Evolutionary conservation across 2,797 vertebrate species (phyloP).

Genomic region (Amblyraja radiata): DNA sequence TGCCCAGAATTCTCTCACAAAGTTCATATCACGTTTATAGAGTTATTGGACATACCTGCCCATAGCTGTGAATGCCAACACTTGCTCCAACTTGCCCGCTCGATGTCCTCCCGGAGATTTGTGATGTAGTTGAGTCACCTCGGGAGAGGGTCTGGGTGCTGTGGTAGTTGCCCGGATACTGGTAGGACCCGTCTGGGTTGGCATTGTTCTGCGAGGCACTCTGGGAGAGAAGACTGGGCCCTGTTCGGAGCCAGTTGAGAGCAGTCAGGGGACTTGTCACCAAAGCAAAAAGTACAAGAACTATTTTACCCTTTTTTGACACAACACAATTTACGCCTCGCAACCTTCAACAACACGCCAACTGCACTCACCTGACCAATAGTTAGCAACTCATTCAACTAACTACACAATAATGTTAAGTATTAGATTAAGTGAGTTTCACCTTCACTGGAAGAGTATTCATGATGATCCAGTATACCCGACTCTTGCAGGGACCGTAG

Average conservation of each 20-base stretch:
- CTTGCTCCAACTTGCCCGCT: conserved; percentile 78
- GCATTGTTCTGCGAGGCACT: conserved; percentile 96
- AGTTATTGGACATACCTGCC: conserved; percentile 71
- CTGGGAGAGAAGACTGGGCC: conserved; percentile 92
- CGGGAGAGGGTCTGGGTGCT: conserved; percentile 96
- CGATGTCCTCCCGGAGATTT: conserved; percentile 62
- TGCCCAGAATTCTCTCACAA: background rate
- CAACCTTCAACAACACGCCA: background rate
- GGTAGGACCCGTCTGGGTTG: conserved; percentile 93
- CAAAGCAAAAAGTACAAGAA: conserved; percentile 67
- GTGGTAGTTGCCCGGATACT: conserved; percentile 97
- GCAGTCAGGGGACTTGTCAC: conserved; percentile 70
- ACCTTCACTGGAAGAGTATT: conserved; percentile 82
- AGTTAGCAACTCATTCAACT: background rate
- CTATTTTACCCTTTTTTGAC: conserved; percentile 58
- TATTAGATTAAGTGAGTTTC: conserved; percentile 51
- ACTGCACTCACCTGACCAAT: background rate
- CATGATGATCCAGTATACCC: conserved; percentile 91
- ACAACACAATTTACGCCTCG: background rate
- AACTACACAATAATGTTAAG: background rate
- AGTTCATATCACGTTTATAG: conserved; percentile 38
- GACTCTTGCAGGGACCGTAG: conserved; percentile 95
- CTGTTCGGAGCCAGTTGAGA: conserved; percentile 67
- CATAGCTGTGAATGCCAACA: conserved; percentile 77
- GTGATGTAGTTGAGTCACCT: conserved; percentile 76